Evolutionary conservation across 2,797 vertebrate genomes (phyloP).

Genomic region (Chelonia mydas): DNA sequence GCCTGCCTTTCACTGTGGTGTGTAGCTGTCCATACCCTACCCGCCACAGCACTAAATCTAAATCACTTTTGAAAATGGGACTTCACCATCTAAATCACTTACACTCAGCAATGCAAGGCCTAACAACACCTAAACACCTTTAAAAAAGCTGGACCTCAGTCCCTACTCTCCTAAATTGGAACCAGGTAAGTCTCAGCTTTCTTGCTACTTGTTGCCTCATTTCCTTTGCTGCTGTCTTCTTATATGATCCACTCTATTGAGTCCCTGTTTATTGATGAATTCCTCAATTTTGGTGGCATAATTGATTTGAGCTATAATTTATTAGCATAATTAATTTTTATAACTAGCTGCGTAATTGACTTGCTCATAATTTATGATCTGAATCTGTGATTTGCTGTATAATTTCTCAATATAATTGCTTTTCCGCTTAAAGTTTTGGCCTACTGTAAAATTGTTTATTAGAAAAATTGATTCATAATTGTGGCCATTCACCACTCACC

Average conservation of each 20-base stretch:
- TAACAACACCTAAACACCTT: neutral
- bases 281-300: neutral
- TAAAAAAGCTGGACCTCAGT: neutral
- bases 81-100: too few relatives aligned
- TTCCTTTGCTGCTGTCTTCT: neutral
- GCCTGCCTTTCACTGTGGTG: too few relatives aligned
- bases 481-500: neutral
- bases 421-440: neutral
- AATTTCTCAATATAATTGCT: neutral
- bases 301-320: neutral
- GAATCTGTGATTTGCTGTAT: neutral
- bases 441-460: neutral
- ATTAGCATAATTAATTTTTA: neutral
- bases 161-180: neutral
- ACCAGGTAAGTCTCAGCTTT: neutral
- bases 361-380: neutral
- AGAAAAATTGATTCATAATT: neutral
- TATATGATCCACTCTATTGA: neutral
- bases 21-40: too few relatives aligned
- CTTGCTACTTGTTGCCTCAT: neutral
- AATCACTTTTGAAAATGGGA: too few relatives aligned
- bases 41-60: too few relatives aligned
- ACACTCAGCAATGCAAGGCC: too few relatives aligned
- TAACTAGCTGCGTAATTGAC: neutral
- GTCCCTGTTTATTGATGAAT: neutral